Evolutionary conservation across 2,113 vertebrate species (phyloP), one percentile per base, ranked within the genome.

Genomic region (Triplophysa tibetana): DNA sequence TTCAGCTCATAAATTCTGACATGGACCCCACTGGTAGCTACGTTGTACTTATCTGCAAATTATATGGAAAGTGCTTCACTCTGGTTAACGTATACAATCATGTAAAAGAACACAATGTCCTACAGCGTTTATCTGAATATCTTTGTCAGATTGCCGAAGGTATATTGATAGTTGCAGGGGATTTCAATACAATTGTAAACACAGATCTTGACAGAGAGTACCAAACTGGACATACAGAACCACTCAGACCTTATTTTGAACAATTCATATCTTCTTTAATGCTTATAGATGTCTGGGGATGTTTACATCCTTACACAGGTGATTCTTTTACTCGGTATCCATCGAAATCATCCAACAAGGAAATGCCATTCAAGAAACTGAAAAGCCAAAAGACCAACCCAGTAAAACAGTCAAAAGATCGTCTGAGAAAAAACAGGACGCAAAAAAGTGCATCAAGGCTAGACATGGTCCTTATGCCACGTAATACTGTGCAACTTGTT

Each of bases 101-200:
- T 58, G 78, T 81, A 85, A 5, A 58, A 5, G 74, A 76, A 26
- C 43, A 52, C 19, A 65, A 63, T 1, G 79, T 33, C 52, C 60
- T 85, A 76, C 70, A 82, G 80, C 70, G 80, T 75, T 54, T 73
- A 60, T 83, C 13, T 83, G 85, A 89, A 85, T 78, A 75, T 68
- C 77, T 90, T 77, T 70, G 83, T 84, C 70, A 86, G 82, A 86
- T 85, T 75, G 85, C 21, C 8, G 14, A 1, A 45, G 72, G 63
- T n/a, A 21, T 72, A 74, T 70, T 75, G 33, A 75, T 84, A 23
- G 73, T 85, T 63, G 83, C 61, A 45, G 77, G 80, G 8, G 73
- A 77, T 77, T 82, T 82, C 41, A 83, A 79, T 45, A 61, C 24
- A 62, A 81, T 84, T 21, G 66, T 80, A 48, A 19, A 86, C 70